Base-by-base conservation (phyloP, 2,113 vertebrate genomes). In the Macrotis lagotis region DNA sequence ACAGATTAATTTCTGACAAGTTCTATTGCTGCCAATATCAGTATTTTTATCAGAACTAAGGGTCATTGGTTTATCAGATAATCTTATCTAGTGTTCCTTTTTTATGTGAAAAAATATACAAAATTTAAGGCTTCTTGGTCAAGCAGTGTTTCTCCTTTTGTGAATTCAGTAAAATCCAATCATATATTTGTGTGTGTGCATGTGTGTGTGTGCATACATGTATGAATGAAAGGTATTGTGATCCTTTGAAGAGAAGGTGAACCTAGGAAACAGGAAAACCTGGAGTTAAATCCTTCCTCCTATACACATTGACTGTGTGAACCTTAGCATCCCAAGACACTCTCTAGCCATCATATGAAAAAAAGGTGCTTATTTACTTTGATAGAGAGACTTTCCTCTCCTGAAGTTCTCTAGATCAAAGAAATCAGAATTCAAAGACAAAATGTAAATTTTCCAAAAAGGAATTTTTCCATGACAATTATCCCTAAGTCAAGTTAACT, bases 21-120 rank as follows among this genome's bases (percentile, higher is more conserved):
- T 94, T 91, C 88, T 95, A 25, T 49, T 92, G 90, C 51, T 91
- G 44, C 94, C 96, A 90, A 12, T 96, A 93, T 98, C 89, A 97
- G n/a, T 95, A 51, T 51, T 92, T 97, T 50, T 55, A 55, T 93
- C 97, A 95, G 97, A 94, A 96, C 55, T 90, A 97, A 95, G 2
- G 93, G 95, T 47, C 92, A 37, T 88, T 89, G 88, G 50, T 53
- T 91, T 97, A 96, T 95, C 31, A 91, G 94, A 96, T 95, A 95
- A 95, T 88, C 89, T 16, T 93, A 93, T 93, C 93, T 90, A 89
- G 3, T n/a, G n/a, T 83, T 19, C 5, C 37, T 24, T 74, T 83
- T 83, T 44, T 44, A 44, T 8, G 16, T 83, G 37, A 83, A n/a
- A 44, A 83, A 83, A 83, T 44, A 44, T 44, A n/a, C n/a, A 24